phyloP scores from a whole-genome alignment of 2,888 invertebrate species.

The Andrena dorsata region DNA sequence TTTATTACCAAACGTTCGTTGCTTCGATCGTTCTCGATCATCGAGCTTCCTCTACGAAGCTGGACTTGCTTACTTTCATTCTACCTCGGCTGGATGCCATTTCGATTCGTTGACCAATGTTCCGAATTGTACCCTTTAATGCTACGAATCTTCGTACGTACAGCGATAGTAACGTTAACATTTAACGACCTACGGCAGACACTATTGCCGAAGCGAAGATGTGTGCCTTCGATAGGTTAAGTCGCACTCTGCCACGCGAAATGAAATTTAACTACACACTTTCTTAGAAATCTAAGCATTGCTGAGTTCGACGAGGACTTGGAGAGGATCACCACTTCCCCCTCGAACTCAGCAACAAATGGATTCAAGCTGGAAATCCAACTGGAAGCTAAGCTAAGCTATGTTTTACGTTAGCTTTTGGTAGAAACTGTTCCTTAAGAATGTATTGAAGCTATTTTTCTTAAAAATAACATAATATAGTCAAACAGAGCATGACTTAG shows the following conservation, averaged over 20 bases:
- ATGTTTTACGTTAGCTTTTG: too few species aligned
- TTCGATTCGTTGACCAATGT: conserved; percentile 31
- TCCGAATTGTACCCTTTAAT: not conserved
- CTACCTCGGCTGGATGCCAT: not conserved
- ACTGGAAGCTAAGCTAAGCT: not conserved
- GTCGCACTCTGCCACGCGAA: not conserved
- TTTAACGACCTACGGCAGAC: not conserved
- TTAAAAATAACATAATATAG: too few species aligned
- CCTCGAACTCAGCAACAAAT: not conserved
- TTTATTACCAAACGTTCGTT: conserved; percentile 24
- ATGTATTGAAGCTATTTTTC: too few species aligned
- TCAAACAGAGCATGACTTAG: too few species aligned
- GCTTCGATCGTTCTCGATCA: conserved; percentile 24
- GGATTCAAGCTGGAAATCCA: not conserved
- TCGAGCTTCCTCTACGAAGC: conserved; percentile 18
- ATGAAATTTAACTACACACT: not conserved
- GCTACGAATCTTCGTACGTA: not conserved
- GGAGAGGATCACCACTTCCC: not conserved
- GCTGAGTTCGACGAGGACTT: not conserved
- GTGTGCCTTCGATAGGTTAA: not conserved
- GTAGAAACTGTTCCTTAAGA: too few species aligned
- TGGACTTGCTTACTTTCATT: conserved; percentile 15
- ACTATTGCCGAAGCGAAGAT: not conserved
- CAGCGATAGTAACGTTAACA: not conserved
- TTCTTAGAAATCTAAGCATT: not conserved